phyloP scores from a whole-genome alignment of 2,113 vertebrate genomes.

The Poeciliopsis occidentalis region DNA sequence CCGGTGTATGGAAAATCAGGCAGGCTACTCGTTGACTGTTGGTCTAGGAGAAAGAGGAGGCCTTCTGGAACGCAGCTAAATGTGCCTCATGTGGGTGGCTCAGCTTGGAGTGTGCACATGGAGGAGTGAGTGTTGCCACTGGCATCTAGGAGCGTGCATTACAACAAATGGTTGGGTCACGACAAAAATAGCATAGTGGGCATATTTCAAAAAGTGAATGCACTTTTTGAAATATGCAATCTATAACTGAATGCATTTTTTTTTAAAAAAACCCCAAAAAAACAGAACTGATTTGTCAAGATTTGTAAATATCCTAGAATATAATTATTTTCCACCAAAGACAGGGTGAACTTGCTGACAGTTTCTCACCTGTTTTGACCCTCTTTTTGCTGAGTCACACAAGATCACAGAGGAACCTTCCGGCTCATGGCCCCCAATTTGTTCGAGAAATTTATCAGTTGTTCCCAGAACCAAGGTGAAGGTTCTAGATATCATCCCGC shows the following conservation, averaged over 20 bases:
- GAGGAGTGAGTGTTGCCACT: slow-evolving; percentile 18
- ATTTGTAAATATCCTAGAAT: slow-evolving; percentile 2
- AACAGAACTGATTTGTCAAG: background rate
- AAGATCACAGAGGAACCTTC: slow-evolving; percentile 8
- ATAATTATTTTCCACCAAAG: slow-evolving; percentile 4
- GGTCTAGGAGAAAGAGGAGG: slow-evolving; percentile 29
- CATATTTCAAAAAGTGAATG: background rate
- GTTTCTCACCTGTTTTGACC: slow-evolving; percentile 6
- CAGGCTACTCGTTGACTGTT: slow-evolving; percentile 23
- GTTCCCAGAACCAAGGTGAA: slow-evolving; percentile 6
- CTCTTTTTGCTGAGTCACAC: slow-evolving; percentile 6
- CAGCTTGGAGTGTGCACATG: slow-evolving; percentile 12
- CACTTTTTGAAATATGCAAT: background rate
- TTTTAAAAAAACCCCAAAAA: too few species aligned
- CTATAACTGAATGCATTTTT: background rate
- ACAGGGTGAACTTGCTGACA: slow-evolving; percentile 25
- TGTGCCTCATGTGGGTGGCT: slow-evolving; percentile 36
- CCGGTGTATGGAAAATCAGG: slow-evolving; percentile 43
- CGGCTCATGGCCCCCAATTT: background rate
- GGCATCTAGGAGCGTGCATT: slow-evolving; percentile 4
- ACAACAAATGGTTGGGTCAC: slow-evolving; percentile 4
- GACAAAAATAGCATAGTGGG: slow-evolving; percentile 5
- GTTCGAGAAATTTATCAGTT: slow-evolving; percentile 24
- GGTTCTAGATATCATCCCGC: background rate
- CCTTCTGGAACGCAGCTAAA: slow-evolving; percentile 41